A percentile compares a stretch with the other conserved stretches of the same genome.
Evolutionary conservation across 2,113 vertebrate genomes (phyloP).

Genomic region (Dromaius novaehollandiae): DNA sequence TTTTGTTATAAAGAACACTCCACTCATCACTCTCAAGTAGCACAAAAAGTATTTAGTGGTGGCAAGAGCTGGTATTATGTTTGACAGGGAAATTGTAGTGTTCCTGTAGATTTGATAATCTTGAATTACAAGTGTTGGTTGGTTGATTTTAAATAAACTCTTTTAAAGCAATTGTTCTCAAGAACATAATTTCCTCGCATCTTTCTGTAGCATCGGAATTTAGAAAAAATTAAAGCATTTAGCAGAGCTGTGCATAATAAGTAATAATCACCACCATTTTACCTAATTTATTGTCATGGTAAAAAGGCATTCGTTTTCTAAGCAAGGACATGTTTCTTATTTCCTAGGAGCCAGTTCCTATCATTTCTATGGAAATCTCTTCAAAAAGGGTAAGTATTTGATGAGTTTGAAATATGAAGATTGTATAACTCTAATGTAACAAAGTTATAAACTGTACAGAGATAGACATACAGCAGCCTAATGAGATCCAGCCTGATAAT

Average conservation of each 20-base stretch:
- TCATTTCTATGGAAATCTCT: conserved; percentile 93
- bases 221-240: neutral
- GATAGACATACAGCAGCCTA: neutral
- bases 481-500: neutral
- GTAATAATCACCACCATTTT: neutral
- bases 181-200: neutral
- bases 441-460: neutral
- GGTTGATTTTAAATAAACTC: neutral
- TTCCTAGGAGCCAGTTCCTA: conserved; percentile 84
- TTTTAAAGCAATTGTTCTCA: neutral
- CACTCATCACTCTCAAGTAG: conserved; percentile 40
- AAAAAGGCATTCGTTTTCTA: neutral
- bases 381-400: conserved; percentile 89
- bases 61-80: conserved; percentile 17
- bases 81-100: conserved; percentile 34
- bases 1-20: conserved; percentile 44
- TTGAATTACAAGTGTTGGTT: conserved; percentile 25
- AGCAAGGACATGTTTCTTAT: neutral
- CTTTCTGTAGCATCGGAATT: neutral
- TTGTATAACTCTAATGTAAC: neutral
- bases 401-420: neutral
- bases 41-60: conserved; percentile 27
- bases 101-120: conserved; percentile 14
- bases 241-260: neutral
- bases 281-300: neutral